phyloP scores from a whole-genome alignment of 2,113 vertebrate species.

The Neolamprologus longior region DNA sequence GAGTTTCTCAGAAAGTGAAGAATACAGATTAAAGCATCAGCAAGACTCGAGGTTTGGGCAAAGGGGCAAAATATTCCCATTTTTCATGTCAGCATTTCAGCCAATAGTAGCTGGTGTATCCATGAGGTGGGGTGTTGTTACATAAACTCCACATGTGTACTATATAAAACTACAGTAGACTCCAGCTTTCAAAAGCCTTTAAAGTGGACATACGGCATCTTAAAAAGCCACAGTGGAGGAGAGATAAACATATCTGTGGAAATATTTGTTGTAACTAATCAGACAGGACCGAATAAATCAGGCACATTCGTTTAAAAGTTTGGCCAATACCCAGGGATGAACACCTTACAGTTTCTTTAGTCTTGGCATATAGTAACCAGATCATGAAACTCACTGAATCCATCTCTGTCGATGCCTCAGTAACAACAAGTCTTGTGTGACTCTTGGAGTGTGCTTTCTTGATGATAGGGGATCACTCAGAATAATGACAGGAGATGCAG shows the following conservation, averaged over 20 bases:
- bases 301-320: neutral
- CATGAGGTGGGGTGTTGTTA: neutral
- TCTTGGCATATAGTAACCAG: neutral
- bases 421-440: neutral
- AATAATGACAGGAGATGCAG: constrained; percentile 17
- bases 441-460: neutral
- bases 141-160: neutral
- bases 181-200: neutral
- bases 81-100: neutral
- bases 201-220: neutral
- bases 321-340: neutral
- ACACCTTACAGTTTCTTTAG: neutral
- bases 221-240: neutral
- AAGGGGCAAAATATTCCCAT: neutral
- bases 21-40: neutral
- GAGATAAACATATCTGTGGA: neutral
- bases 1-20: neutral
- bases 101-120: neutral
- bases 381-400: neutral
- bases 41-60: neutral
- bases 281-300: neutral
- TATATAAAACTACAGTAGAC: neutral
- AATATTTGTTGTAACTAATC: neutral
- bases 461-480: neutral
- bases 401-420: neutral